Base-by-base conservation (phyloP, 2,113 vertebrate species). In the Tursiops truncatus region DNA sequence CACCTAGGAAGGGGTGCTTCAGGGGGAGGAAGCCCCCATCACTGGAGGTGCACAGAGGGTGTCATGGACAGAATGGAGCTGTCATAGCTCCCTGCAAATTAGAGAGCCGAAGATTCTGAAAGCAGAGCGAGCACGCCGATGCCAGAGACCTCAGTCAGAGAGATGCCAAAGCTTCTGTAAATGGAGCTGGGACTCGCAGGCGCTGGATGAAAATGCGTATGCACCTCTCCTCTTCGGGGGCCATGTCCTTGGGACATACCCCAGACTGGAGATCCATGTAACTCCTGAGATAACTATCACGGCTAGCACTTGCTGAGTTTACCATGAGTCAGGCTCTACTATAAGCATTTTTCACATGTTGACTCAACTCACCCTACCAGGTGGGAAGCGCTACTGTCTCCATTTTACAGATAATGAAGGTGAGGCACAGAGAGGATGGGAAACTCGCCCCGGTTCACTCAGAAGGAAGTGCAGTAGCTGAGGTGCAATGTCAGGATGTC, bases 401-500 rank as follows among this genome's bases (percentile, higher is more conserved):
- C 21, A 25, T 15, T 68, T 73, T 33, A 85, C 11, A 82, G 53
- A 56, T 1, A 50, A 41, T 67, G 65, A 21, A 36, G 67, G 5
- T 56, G 38, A 93, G 70, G 50, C 92, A 26, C 41, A 67, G 17
- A 92, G 79, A 94, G 56, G 8, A 74, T 53, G 10, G 74, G 53
- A 63, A 41, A 18, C 21, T 21, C 5, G 8, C 8, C 25, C 41
- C 6, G 11, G 38, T 26, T 93, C 81, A 50, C 70, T 41, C 23
- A 50, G 26, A 63, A 92, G 70, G 41, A 85, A 38, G 20, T 0
- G 2, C 26, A 85, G 67, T 5, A 65, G 21, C 15, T 58, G 60
- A 33, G n/a, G 36, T n/a, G 93, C 83, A 67, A 7, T 14, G 31
- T 18, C 1, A 0, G 71, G 36, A 38, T 33, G 8, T 26, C 71